Evolutionary conservation across 2,797 vertebrate species (phyloP).

Genomic region (Pangasius larnaudii): DNA sequence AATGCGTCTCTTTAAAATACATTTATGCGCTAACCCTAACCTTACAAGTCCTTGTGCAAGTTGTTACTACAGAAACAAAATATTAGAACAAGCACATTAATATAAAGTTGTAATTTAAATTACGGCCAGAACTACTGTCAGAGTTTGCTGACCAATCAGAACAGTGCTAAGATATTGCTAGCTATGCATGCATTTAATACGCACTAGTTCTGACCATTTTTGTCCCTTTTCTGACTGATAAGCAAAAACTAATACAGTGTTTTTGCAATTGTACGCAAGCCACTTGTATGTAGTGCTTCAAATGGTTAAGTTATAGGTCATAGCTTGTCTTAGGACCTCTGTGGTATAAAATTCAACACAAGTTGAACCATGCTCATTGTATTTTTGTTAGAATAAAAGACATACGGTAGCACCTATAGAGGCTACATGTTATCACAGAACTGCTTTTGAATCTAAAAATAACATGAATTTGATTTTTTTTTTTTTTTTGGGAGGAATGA

Average conservation of each 20-base stretch:
- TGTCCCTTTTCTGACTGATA: neutral
- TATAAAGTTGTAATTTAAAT: neutral
- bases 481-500: neutral
- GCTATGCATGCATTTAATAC: neutral
- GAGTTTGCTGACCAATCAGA: neutral
- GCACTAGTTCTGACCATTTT: neutral
- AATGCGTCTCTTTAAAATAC: neutral
- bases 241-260: neutral
- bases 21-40: neutral
- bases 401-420: neutral
- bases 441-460: conserved; percentile 1
- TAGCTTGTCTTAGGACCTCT: neutral
- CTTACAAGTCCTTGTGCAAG: neutral
- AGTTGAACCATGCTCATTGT: neutral
- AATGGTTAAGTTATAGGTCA: neutral
- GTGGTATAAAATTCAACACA: neutral
- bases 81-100: neutral
- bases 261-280: neutral
- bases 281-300: neutral
- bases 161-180: neutral
- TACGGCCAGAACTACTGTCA: neutral
- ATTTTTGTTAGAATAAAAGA: neutral
- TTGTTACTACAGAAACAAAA: neutral
- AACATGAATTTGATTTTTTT: neutral
- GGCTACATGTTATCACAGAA: neutral